Evolutionary conservation across 2,888 invertebrate genomes (phyloP).

Genomic region (Andricus curvator): DNA sequence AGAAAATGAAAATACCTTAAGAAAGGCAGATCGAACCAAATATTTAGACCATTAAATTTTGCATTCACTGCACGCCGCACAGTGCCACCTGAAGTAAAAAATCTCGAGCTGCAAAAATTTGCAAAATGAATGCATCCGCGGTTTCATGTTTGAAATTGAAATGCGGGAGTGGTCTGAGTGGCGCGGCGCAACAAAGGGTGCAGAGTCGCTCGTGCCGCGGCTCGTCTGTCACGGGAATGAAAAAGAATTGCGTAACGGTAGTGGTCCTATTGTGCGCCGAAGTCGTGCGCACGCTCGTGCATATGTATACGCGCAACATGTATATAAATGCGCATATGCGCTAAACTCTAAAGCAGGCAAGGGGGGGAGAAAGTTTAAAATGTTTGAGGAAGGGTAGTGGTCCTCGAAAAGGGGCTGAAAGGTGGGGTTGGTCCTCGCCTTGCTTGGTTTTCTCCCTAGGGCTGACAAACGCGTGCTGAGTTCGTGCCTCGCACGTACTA

Average conservation of each 20-base stretch:
- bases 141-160: constrained; percentile 12
- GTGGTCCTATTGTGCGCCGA: constrained; percentile 52
- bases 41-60: background rate
- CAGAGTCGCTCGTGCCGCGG: constrained; percentile 54
- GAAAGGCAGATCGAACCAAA: background rate
- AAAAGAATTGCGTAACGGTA: constrained; percentile 65
- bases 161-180: background rate
- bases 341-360: constrained; percentile 52
- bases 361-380: constrained; percentile 72
- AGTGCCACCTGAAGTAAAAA: background rate
- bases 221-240: constrained; percentile 60
- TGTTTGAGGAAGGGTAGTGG: constrained; percentile 74
- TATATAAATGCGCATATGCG: constrained; percentile 48
- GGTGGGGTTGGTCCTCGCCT: constrained; percentile 47
- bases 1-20: background rate
- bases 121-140: background rate
- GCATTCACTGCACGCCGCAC: background rate
- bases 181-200: constrained; percentile 51
- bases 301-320: constrained; percentile 51
- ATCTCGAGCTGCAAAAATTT: background rate
- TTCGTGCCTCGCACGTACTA: constrained; percentile 39
- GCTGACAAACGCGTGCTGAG: constrained; percentile 18
- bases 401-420: constrained; percentile 47
- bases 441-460: constrained; percentile 39
- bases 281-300: constrained; percentile 47